Evolutionary conservation across 2,888 invertebrate genomes (phyloP), one percentile per base, ranked within the genome.

Genomic region (Epirrita christyi): DNA sequence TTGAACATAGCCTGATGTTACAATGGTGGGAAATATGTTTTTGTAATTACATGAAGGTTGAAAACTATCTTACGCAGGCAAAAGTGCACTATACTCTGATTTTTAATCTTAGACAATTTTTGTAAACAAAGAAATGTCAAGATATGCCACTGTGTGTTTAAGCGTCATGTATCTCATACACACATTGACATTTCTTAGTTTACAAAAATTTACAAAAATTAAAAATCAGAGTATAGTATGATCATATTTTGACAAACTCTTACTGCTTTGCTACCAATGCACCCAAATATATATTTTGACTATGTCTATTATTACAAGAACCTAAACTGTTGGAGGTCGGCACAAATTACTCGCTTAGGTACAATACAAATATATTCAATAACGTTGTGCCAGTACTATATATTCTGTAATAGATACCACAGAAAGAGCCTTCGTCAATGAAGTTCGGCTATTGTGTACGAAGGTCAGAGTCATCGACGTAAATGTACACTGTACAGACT

Each of bases 381-480:
- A 48, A 40, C 46, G 13, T 11, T 51, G 6, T 40, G 50, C 34
- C 44, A 50, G 42, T 55, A 47, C 55, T 15, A 47, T 50, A 67
- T 67, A 59, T 64, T 65, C 64, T 63, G 54, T 62, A 62, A 63
- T 50, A 65, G 4, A 40, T 55, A 37, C 37, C 36, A 27, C 47
- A 58, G 56, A 63, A 66, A 63, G 65, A 76, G 73, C 85, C 84
- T 86, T 82, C 80, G 69, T 66, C 67, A 63, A 72, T 70, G 63
- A 72, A 74, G 70, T 77, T 72, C 43, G 66, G 55, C 75, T 66
- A 81, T 85, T 84, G 76, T 81, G 64, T 61, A 62, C 67, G 78
- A 85, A 85, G 85, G 78, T 74, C 74, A 71, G 47, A 71, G 78
- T 72, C 78, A 73, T 61, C 67, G 72, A 48, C 63, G 62, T 69